A percentile compares a stretch with the other conserved stretches of the same genome.
These are phyloP conservation scores for Cantharis flavilabris DNA, from an alignment of 2,888 invertebrate species.

Conservation along the genomic window DNA sequence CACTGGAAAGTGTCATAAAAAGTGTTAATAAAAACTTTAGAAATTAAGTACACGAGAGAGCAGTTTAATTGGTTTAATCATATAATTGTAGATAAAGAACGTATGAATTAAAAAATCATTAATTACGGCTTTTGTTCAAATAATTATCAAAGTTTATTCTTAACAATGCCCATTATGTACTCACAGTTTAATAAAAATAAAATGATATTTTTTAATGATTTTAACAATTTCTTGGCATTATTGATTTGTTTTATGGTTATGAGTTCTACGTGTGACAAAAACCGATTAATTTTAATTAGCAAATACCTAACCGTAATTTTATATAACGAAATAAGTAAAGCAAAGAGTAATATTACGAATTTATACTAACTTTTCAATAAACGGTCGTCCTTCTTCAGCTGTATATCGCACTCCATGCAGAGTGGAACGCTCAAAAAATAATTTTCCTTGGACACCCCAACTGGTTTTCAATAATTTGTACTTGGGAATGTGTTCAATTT, in stretches of 20 bases:
- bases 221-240: background rate
- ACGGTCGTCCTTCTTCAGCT: slow-evolving; percentile 73
- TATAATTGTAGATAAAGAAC: background rate
- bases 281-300: background rate
- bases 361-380: slow-evolving; percentile 72
- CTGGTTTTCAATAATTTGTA: slow-evolving; percentile 61
- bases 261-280: background rate
- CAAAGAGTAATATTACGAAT: background rate
- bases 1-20: background rate
- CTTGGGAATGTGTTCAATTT: slow-evolving; percentile 8
- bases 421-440: slow-evolving; percentile 77
- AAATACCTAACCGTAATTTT: background rate
- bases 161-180: background rate
- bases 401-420: slow-evolving; percentile 81
- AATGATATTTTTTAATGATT: background rate
- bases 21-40: background rate
- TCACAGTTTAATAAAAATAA: background rate
- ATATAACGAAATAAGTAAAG: background rate
- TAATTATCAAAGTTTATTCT: background rate
- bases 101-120: background rate
- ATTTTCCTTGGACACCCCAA: slow-evolving; percentile 70
- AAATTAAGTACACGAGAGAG: background rate
- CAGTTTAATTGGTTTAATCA: background rate
- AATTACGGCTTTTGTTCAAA: background rate
- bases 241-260: background rate